Conservation (phyloP, 1,140 invertebrate species). For the Papilio helenus region DNA sequence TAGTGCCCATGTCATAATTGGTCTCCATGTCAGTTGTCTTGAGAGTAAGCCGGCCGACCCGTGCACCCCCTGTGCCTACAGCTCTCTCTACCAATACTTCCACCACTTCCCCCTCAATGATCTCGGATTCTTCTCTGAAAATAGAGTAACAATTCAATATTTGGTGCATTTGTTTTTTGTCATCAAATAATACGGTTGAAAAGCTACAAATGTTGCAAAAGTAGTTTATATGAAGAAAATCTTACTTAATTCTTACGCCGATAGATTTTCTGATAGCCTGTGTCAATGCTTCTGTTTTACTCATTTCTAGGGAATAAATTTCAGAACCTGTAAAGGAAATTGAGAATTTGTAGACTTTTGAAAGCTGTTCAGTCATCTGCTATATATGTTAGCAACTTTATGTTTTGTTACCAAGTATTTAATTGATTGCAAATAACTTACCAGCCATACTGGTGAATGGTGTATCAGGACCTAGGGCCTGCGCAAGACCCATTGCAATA, state of each 20-base stretch:
- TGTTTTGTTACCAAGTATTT: neutral
- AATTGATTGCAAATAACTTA: slow-evolving; percentile 45
- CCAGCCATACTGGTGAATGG: slow-evolving; percentile 98
- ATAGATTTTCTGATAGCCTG: slow-evolving; percentile 99
- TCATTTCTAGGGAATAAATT: slow-evolving; percentile 99
- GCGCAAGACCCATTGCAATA: slow-evolving; percentile 97
- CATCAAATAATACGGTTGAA: neutral
- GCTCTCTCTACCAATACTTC: slow-evolving; percentile 98
- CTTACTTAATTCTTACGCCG: slow-evolving; percentile 97
- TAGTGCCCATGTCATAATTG: slow-evolving; percentile 98
- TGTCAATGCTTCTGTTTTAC: slow-evolving; percentile 98
- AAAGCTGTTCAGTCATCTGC: too few species aligned
- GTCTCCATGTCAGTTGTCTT: slow-evolving; percentile 99
- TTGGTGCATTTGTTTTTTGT: neutral
- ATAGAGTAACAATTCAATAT: neutral
- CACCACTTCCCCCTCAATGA: slow-evolving; percentile 99
- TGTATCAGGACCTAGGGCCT: slow-evolving; percentile 96
- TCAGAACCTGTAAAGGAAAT: slow-evolving; percentile 89
- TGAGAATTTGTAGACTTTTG: neutral
- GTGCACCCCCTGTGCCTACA: slow-evolving; percentile 92
- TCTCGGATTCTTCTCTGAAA: slow-evolving; percentile 96
- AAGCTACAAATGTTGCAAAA: neutral
- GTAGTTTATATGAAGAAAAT: slow-evolving; percentile 47
- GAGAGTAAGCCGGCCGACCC: slow-evolving; percentile 96
- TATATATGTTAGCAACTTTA: too few species aligned